These are phyloP conservation scores for Aromia moschata DNA, from an alignment of 2,888 invertebrate species.

Conservation along the genomic window DNA sequence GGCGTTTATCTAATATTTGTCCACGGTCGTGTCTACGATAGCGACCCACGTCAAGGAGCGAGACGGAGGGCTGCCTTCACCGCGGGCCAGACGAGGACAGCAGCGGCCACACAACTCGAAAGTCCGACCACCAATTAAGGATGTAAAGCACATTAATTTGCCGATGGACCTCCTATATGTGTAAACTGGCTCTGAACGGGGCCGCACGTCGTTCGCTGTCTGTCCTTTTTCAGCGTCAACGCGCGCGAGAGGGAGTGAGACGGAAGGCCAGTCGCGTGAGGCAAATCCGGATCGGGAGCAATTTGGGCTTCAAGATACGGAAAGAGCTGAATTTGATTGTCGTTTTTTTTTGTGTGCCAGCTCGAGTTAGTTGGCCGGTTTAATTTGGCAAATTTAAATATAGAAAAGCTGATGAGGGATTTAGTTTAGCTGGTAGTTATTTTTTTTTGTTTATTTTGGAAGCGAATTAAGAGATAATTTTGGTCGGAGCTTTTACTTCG, in stretches of 20 bases:
- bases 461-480: too few species aligned
- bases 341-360: slow-evolving; percentile 42
- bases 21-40: slow-evolving; percentile 60
- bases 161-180: slow-evolving; percentile 61
- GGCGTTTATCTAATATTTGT: slow-evolving; percentile 63
- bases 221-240: slow-evolving; percentile 20
- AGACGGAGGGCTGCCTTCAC: slow-evolving; percentile 42
- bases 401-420: slow-evolving; percentile 35
- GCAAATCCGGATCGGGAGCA: slow-evolving; percentile 21
- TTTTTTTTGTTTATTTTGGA: too few species aligned
- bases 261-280: slow-evolving; percentile 5
- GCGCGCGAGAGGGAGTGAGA: slow-evolving; percentile 16
- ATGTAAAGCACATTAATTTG: slow-evolving; percentile 65
- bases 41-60: slow-evolving; percentile 49
- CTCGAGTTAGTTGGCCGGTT: slow-evolving; percentile 46
- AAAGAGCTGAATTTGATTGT: slow-evolving; percentile 38
- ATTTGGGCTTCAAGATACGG: slow-evolving; percentile 37
- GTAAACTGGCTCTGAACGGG: slow-evolving; percentile 50
- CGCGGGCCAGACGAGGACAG: slow-evolving; percentile 45
- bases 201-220: slow-evolving; percentile 27
- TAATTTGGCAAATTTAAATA: slow-evolving; percentile 45
- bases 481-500: too few species aligned
- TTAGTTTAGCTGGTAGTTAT: not conserved
- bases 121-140: slow-evolving; percentile 61
- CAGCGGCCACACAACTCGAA: slow-evolving; percentile 62